Conservation (phyloP, 2,888 invertebrate genomes). For the Encarsia formosa region DNA sequence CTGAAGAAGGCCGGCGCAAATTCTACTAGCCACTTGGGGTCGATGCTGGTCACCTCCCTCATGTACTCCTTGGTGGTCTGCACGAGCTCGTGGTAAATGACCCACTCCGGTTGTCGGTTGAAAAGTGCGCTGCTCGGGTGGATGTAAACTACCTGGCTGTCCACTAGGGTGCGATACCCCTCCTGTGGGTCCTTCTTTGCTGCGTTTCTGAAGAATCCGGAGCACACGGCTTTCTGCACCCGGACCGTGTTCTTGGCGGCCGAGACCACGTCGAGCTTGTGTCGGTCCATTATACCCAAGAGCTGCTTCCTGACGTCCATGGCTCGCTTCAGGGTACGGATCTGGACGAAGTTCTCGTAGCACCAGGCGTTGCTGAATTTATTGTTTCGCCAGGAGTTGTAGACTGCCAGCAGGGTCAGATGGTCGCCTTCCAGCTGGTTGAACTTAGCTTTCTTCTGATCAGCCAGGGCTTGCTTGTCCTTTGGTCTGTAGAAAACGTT, state of each 20-base stretch:
- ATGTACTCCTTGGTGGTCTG: conserved; percentile 99
- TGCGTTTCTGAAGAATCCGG: conserved; percentile 97
- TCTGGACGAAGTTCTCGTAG: conserved; percentile 98
- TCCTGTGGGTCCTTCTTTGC: conserved; percentile 99
- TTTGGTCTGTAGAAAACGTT: conserved; percentile 96
- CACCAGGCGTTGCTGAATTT: conserved; percentile 99
- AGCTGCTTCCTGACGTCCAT: conserved; percentile 98
- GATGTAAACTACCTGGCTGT: conserved; percentile 97
- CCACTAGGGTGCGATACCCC: conserved; percentile 93
- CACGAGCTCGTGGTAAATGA: conserved; percentile 92
- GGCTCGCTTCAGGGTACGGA: conserved; percentile 90
- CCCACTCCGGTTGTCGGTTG: conserved; percentile 97
- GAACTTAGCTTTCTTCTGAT: conserved; percentile 98
- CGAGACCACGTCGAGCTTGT: conserved; percentile 93
- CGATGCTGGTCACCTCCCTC: conserved; percentile 95
- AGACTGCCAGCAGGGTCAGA: conserved; percentile 93
- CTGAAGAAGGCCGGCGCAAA: conserved; percentile 99
- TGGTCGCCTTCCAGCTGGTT: conserved; percentile 99
- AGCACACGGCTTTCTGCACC: conserved; percentile 96
- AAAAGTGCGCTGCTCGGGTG: conserved; percentile 98
- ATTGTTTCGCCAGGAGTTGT: conserved; percentile 99
- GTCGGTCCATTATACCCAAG: conserved; percentile 95
- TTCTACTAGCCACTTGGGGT: conserved; percentile 98
- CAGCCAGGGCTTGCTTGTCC: conserved; percentile 94
- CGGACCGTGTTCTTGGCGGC: conserved; percentile 93